Percentiles rank a stretch among this genome's conserved stretches.
Conservation (phyloP, 2,113 vertebrate species). For the Oryctolagus cuniculus region DNA sequence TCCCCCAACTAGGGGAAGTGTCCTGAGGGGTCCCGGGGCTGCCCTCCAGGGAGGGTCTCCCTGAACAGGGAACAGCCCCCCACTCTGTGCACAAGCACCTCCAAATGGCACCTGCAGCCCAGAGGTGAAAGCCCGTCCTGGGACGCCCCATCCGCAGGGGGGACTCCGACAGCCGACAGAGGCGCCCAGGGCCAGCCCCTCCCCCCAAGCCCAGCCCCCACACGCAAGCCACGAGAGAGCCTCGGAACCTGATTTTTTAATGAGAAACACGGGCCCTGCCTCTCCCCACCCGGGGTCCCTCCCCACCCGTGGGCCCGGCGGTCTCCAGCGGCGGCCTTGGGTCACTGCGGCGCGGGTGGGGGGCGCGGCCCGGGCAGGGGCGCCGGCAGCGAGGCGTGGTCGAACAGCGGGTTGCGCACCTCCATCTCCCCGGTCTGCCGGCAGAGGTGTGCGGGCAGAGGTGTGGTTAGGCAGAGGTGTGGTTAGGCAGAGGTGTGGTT, state of each 20-base stretch:
- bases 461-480: accelerated
- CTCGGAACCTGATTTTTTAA: not conserved
- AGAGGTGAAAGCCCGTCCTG: no score
- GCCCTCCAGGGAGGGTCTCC: no score
- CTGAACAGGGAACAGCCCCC: no score
- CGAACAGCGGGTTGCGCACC: constrained; percentile 96
- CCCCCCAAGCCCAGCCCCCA: not conserved
- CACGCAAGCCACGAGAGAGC: not conserved
- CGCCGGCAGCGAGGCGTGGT: constrained; percentile 91
- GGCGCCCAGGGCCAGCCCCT: not conserved
- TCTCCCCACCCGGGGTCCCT: not conserved
- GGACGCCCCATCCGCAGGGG: no score
- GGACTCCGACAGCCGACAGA: no score
- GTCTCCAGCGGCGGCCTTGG: accelerated
- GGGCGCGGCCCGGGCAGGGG: constrained; percentile 75
- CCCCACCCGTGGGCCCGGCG: no score
- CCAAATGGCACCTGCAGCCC: no score
- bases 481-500: not conserved
- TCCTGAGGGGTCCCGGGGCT: no score
- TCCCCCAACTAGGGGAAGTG: no score
- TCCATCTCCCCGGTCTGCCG: constrained; percentile 97
- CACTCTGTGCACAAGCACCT: no score
- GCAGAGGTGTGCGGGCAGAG: no score
- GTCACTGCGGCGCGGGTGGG: constrained; percentile 24
- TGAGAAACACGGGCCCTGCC: not conserved